These are phyloP conservation scores for Archips crataeganus DNA, from an alignment of 2,888 invertebrate species.

Conservation along the genomic window DNA sequence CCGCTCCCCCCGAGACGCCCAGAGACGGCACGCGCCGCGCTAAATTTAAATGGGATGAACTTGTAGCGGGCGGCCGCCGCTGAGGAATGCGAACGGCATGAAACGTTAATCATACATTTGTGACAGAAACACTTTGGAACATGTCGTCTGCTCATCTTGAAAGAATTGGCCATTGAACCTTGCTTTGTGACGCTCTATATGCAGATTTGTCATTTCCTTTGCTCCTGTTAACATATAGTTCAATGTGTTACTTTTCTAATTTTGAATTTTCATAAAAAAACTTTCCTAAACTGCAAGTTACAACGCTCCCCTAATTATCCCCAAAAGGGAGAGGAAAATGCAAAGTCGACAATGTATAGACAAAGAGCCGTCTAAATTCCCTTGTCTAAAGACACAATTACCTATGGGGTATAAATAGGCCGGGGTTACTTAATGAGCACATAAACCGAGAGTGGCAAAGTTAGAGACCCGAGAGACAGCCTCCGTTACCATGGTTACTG, in stretches of 20 bases:
- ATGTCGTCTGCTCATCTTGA: conserved; percentile 60
- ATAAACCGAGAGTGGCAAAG: conserved; percentile 71
- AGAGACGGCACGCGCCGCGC: conserved; percentile 81
- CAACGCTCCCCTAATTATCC: conserved; percentile 22
- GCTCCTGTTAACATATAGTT: neutral
- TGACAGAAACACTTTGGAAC: conserved; percentile 76
- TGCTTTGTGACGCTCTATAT: conserved; percentile 49
- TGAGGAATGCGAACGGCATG: conserved; percentile 75
- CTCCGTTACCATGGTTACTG: conserved; percentile 63
- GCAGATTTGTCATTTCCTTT: conserved; percentile 41
- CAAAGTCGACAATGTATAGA: conserved; percentile 70
- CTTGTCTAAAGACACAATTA: conserved; percentile 67
- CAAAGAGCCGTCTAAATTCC: conserved; percentile 75
- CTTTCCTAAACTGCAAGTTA: conserved; percentile 1
- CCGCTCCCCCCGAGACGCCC: conserved; percentile 56
- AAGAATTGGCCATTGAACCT: conserved; percentile 61
- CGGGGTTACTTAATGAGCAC: conserved; percentile 80
- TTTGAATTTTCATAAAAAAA: neutral
- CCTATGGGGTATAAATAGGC: conserved; percentile 78
- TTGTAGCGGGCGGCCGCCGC: conserved; percentile 80
- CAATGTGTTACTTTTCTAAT: neutral
- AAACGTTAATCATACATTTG: conserved; percentile 83
- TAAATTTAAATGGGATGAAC: conserved; percentile 85
- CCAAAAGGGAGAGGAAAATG: conserved; percentile 46
- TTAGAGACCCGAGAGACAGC: conserved; percentile 62